Conservation (phyloP, 2,113 vertebrate genomes). For the Triplophysa tibetana region DNA sequence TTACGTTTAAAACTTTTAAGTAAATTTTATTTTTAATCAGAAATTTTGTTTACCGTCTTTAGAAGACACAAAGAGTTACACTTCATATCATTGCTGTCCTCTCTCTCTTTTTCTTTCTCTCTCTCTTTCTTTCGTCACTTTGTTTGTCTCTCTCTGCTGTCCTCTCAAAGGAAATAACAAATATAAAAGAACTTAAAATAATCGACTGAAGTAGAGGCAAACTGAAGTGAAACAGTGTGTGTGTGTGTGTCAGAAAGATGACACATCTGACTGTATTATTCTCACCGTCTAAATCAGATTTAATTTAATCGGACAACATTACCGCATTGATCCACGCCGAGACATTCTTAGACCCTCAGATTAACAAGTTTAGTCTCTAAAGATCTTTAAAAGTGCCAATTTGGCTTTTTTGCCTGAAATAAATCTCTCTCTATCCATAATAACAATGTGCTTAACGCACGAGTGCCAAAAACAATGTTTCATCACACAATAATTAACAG, state of each 20-base stretch:
- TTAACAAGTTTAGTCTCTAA: slow-evolving; percentile 47
- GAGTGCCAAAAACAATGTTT: neutral
- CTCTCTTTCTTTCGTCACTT: too few species aligned
- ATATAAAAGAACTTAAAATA: too few species aligned
- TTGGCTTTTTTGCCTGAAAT: slow-evolving; percentile 41
- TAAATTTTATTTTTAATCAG: too few species aligned
- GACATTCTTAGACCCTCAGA: slow-evolving; percentile 44
- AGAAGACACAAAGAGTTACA: too few species aligned
- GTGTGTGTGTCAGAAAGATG: slow-evolving; percentile 37
- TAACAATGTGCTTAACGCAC: slow-evolving; percentile 1
- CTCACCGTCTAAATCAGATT: slow-evolving; percentile 47
- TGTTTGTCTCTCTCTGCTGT: too few species aligned
- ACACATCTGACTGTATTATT: slow-evolving; percentile 39
- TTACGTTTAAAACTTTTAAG: too few species aligned
- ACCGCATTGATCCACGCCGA: slow-evolving; percentile 48
- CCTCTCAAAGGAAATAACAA: too few species aligned
- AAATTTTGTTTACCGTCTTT: too few species aligned
- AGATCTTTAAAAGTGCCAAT: slow-evolving; percentile 55
- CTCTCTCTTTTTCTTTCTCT: too few species aligned
- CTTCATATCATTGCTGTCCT: too few species aligned
- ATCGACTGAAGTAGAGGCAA: too few species aligned
- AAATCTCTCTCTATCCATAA: slow-evolving; percentile 26
- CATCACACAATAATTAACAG: neutral
- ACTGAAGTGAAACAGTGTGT: neutral
- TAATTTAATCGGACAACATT: slow-evolving; percentile 46